Conservation (phyloP, 2,113 vertebrate species). For the Pangasianodon gigas region DNA sequence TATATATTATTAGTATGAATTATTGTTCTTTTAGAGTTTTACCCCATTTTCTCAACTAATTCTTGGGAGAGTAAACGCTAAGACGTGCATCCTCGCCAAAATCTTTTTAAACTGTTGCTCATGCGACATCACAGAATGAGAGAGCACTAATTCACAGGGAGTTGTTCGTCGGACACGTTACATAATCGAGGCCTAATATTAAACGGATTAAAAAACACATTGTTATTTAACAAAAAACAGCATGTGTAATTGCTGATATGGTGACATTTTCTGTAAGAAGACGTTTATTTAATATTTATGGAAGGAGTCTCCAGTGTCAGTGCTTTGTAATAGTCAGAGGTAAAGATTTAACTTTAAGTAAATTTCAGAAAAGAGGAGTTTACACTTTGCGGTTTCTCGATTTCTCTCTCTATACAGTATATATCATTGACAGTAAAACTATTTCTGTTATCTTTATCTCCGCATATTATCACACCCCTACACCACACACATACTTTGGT, state of each 20-base stretch:
- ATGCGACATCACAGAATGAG: no score
- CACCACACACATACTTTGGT: slow-evolving; percentile 78
- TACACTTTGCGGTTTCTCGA: not conserved
- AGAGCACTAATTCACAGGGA: no score
- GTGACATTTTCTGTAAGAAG: no score
- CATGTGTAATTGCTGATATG: not conserved
- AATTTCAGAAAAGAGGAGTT: not conserved
- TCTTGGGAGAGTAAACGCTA: not conserved
- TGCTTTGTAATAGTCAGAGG: not conserved
- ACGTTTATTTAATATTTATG: no score
- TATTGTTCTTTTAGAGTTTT: not conserved
- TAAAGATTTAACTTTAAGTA: not conserved
- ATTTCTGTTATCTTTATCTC: not conserved
- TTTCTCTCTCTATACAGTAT: not conserved
- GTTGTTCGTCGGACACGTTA: no score
- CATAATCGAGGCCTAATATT: no score
- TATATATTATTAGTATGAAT: not conserved
- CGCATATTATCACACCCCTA: not conserved
- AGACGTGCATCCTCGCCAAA: no score
- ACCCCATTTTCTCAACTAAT: not conserved
- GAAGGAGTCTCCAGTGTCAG: not conserved
- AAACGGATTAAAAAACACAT: not conserved
- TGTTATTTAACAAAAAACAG: not conserved
- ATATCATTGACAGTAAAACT: not conserved
- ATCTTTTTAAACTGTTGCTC: no score